Base-by-base conservation (phyloP, 2,113 vertebrate genomes). In the Atrichornis clamosus region DNA sequence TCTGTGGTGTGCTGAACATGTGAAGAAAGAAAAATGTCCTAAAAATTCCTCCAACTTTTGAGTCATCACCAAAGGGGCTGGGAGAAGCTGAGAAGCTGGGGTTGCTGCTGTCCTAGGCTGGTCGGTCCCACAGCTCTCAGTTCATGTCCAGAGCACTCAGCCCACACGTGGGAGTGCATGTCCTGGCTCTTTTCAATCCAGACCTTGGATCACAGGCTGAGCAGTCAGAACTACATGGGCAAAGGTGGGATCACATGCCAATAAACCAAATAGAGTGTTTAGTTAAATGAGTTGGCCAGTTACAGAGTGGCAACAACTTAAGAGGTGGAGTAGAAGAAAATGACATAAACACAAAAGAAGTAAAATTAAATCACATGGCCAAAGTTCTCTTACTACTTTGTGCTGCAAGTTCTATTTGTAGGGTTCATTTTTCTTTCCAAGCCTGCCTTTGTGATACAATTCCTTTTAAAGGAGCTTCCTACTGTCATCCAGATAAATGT, bases 131-230 rank as follows among this genome's bases (percentile, higher is more conserved):
- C 13, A 6, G 16, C 9, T 35, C 18, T 47, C 27, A 70, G 20
- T 37, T 63, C 1, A 1, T 39, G 16, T 60, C 19, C 10, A 41
- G 19, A 68, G 22, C 7, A 2, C 8, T 65, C 27, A 52, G 22
- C 26, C 20, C 2, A 1, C 6, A 6, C 7, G 35, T 67, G 11
- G 33, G 20, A 63, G 33, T 7, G 22, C 5, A 23, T 3, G 3
- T 27, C 0, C 0, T 44, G 49, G 4, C 63, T 58, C 42, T 59
- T 17, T 84, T 52, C 35, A 63, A 6, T 39, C 28, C 18, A 46
- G 46, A 53, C 15, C 20, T 56, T 52, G 24, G 65, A 15, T 42
- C 39, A 4, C 5, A 17, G 33, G 18, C 35, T 69, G 32, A 80
- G 15, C 68, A 19, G 46, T 69, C 30, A 78, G 50, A 50, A 78